These are phyloP conservation scores for Lasioglossum vierecki DNA, from an alignment of 2,888 invertebrate species.

Conservation along the genomic window DNA sequence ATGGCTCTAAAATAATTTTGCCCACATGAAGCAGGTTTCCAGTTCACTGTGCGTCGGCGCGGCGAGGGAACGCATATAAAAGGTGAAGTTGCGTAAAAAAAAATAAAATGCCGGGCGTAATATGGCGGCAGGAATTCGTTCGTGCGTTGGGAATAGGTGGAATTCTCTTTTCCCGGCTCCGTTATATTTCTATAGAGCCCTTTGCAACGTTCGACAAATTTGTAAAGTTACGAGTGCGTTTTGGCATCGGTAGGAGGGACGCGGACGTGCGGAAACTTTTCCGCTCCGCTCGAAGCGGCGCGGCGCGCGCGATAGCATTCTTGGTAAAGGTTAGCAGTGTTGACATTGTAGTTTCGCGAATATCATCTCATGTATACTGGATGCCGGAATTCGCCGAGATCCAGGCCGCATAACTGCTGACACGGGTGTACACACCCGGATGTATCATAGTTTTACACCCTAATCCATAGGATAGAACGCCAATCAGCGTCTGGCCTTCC, in stretches of 20 bases:
- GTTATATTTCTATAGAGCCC: conserved; percentile 27
- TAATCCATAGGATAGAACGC: conserved; percentile 87
- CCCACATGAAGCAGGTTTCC: background rate
- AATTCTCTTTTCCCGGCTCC: background rate
- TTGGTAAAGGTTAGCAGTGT: conserved; percentile 28
- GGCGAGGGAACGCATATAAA: background rate
- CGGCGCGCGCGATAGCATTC: background rate
- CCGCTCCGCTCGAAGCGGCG: background rate
- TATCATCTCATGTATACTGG: conserved; percentile 38
- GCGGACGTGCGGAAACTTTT: background rate
- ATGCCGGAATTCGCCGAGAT: conserved; percentile 60
- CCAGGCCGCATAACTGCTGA: conserved; percentile 75
- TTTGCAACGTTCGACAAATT: conserved; percentile 27
- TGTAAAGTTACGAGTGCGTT: conserved; percentile 29
- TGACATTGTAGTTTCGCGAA: conserved; percentile 46
- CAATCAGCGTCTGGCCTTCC: conserved; percentile 84
- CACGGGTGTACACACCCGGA: conserved; percentile 86
- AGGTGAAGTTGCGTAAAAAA: background rate
- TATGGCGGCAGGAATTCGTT: conserved; percentile 19
- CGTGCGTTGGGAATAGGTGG: background rate
- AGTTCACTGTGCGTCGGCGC: background rate
- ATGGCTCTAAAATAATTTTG: background rate
- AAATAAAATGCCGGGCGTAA: background rate
- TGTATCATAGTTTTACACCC: conserved; percentile 85
- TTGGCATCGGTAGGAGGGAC: background rate